Base-by-base conservation (phyloP, 2,797 vertebrate genomes). In the Acanthurus lineatus region DNA sequence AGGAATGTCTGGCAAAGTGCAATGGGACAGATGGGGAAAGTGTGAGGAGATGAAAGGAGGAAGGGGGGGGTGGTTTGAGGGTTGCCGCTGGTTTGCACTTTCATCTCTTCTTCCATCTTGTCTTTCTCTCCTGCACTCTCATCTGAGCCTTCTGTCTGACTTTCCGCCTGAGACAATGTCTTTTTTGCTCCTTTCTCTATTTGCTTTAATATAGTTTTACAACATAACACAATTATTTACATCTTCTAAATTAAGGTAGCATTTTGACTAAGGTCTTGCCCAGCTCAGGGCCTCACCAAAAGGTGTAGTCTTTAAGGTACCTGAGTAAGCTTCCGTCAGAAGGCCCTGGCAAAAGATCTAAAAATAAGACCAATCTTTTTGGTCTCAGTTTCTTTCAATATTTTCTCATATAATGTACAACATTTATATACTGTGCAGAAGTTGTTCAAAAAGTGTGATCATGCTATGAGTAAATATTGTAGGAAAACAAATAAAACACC, bases 51-150 rank as follows among this genome's bases (percentile, higher is more conserved):
- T 47, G 56, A 53, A 52, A 60, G 42, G 25, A 48, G 40, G 19
- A 16, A 52, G 45, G 67, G 32, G 28, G 8, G 58, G 57, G 35
- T 25, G n/a, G n/a, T 40, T 57, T 42, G 53, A 52, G 60, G 47
- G 57, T n/a, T 25, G 28, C 28, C 28, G 57, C 25, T 32, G 62
- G 20, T 38, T 40, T 56, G 32, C 12, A 6, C 56, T 67, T 81
- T 73, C 66, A 69, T 75, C 38, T 64, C 52, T 12, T 14, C 49
- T 6, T 79, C 42, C 28, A 22, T 51, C 72, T 9, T 3, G 2
- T 58, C 38, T 58, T 9, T 44, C 16, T 38, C 20, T 17, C 17
- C 69, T 25, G 16, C 28, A 32, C 28, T 32, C 28, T 32, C 5
- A 32, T 32, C 28, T 32, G 47, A 32, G 42, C 58, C 12, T 54